Evolutionary conservation across 2,797 vertebrate genomes (phyloP).

Genomic region (Onychomys torridus): DNA sequence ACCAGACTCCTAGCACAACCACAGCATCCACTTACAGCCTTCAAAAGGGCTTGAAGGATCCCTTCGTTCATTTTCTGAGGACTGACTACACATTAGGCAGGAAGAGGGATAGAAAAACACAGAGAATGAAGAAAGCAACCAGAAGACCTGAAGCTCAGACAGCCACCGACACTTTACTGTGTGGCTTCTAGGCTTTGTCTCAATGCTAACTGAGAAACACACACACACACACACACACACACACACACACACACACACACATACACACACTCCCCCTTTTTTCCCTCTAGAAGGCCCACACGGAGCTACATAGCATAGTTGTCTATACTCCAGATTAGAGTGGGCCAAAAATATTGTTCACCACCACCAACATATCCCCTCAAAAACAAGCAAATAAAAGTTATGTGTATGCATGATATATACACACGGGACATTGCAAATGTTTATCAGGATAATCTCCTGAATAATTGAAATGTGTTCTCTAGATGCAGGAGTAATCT

Average conservation of each 20-base stretch:
- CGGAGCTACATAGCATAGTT: not conserved
- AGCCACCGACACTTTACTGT: too few relatives aligned
- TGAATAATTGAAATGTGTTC: not conserved
- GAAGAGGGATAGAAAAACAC: not conserved
- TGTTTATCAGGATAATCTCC: not conserved
- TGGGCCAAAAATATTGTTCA: not conserved
- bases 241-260: rapidly evolving
- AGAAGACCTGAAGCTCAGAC: not conserved
- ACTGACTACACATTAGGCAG: not conserved
- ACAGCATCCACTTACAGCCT: not conserved
- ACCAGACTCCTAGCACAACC: not conserved
- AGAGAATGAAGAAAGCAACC: not conserved
- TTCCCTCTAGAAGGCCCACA: not conserved
- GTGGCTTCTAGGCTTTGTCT: not conserved
- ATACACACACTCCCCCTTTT: too few relatives aligned
- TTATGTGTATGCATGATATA: rapidly evolving
- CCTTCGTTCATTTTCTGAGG: not conserved
- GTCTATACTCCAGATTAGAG: not conserved
- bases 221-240: too few relatives aligned
- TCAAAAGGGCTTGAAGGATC: not conserved
- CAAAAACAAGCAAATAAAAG: not conserved
- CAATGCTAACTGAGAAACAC: not conserved
- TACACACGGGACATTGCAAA: rapidly evolving
- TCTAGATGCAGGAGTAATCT: not conserved
- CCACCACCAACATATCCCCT: not conserved